These are phyloP conservation scores for Ptychobarbus kaznakovi DNA, from an alignment of 2,797 vertebrate species.

Conservation along the genomic window DNA sequence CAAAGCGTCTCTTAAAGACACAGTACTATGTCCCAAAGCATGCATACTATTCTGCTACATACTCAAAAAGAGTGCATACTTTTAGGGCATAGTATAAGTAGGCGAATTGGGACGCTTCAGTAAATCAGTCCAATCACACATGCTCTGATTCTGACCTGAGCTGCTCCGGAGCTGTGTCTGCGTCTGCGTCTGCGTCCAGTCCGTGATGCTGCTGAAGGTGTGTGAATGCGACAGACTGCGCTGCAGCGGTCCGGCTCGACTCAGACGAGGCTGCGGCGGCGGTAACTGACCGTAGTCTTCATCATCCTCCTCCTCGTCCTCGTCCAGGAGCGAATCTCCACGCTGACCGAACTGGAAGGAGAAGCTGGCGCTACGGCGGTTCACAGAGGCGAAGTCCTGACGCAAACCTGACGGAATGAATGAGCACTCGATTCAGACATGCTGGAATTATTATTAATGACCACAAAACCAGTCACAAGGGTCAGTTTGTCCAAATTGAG, in stretches of 20 bases:
- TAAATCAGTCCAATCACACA: not conserved
- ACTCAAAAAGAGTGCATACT: too few species aligned
- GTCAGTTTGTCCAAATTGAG: too few species aligned
- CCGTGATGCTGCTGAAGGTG: conserved; percentile 91
- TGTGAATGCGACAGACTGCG: conserved; percentile 88
- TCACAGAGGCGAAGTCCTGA: conserved; percentile 85
- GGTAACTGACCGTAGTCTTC: conserved; percentile 89
- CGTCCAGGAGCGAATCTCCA: conserved; percentile 81
- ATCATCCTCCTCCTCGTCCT: conserved; percentile 86
- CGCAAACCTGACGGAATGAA: conserved; percentile 83
- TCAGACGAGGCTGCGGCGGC: conserved; percentile 86
- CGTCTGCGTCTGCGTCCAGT: conserved; percentile 85
- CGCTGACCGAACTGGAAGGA: conserved; percentile 79
- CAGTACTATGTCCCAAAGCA: too few species aligned
- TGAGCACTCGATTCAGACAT: too few species aligned
- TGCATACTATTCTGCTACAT: too few species aligned
- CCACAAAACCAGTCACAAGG: too few species aligned
- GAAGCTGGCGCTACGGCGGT: conserved; percentile 84
- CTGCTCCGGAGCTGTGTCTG: conserved; percentile 79
- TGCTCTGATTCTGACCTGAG: conserved; percentile 79
- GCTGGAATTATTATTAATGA: too few species aligned
- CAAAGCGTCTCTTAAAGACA: too few species aligned
- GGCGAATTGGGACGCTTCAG: not conserved
- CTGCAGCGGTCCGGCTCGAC: conserved; percentile 82
- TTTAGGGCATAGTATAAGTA: too few species aligned